phyloP scores from a whole-genome alignment of 2,888 invertebrate species.

The Lasioglossum vierecki region DNA sequence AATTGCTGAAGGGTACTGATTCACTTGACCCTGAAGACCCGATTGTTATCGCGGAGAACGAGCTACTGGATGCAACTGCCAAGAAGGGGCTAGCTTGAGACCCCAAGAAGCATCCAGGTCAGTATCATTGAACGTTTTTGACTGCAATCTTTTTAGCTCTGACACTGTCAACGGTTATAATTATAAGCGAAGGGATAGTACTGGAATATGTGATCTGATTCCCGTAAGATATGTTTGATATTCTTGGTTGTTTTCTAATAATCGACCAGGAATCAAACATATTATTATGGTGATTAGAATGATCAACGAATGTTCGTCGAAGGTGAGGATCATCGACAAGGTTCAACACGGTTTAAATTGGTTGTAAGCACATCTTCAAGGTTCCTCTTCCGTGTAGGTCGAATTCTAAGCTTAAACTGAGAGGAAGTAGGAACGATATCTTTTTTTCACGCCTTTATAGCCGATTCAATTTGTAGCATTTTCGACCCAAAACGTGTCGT shows the following conservation, averaged over 20 bases:
- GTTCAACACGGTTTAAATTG: not conserved
- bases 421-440: not conserved
- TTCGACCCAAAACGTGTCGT: too few species aligned
- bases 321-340: constrained; percentile 23
- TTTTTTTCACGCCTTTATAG: too few species aligned
- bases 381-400: not conserved
- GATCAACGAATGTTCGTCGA: constrained; percentile 38
- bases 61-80: constrained; percentile 98
- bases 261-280: constrained; percentile 99
- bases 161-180: too few species aligned
- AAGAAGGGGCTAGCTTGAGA: constrained; percentile 94
- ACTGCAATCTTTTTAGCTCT: too few species aligned
- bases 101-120: constrained; percentile 93
- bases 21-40: constrained; percentile 99
- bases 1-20: constrained; percentile 94
- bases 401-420: not conserved
- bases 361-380: not conserved
- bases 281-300: constrained; percentile 91
- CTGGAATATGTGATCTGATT: too few species aligned
- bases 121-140: constrained; percentile 55
- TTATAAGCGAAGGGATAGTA: too few species aligned
- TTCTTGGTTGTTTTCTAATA: constrained; percentile 57
- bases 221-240: too few species aligned
- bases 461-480: too few species aligned
- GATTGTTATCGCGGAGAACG: constrained; percentile 98